phyloP scores from a whole-genome alignment of 1,140 invertebrate species.

The Cepaea nemoralis region DNA sequence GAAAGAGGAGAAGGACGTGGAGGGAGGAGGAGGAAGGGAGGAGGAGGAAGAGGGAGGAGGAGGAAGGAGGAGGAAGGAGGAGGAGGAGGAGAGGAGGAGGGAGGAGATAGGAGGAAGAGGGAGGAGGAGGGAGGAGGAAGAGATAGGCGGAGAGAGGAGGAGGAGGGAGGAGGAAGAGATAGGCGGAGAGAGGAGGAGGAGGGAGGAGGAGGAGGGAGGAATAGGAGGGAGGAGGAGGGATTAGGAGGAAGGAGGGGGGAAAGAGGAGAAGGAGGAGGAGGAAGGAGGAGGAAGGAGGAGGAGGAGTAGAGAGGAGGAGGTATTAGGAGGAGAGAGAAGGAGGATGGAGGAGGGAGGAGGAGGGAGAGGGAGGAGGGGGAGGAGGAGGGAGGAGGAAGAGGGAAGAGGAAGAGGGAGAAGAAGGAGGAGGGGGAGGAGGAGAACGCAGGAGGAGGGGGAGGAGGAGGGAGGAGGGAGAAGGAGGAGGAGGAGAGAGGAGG shows the following conservation, averaged over 20 bases:
- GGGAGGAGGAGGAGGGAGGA: not conserved
- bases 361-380: not conserved
- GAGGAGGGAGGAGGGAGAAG: not conserved
- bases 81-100: not conserved
- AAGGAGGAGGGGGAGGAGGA: not conserved
- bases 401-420: not conserved
- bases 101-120: not conserved
- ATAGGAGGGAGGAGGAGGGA: too few species aligned
- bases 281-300: not conserved
- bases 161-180: too few species aligned
- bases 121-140: not conserved
- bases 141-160: too few species aligned
- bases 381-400: not conserved
- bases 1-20: too few species aligned
- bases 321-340: too few species aligned
- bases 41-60: conserved; percentile 59
- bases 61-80: too few species aligned
- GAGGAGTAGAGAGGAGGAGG: too few species aligned
- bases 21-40: conserved; percentile 74
- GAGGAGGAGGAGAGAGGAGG: too few species aligned
- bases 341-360: not conserved
- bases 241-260: not conserved
- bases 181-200: not conserved
- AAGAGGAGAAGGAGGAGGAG: not conserved
- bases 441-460: not conserved